Evolutionary conservation across 2,113 vertebrate species (phyloP), one percentile per base, ranked within the genome.

Genomic region (Mus pahari): DNA sequence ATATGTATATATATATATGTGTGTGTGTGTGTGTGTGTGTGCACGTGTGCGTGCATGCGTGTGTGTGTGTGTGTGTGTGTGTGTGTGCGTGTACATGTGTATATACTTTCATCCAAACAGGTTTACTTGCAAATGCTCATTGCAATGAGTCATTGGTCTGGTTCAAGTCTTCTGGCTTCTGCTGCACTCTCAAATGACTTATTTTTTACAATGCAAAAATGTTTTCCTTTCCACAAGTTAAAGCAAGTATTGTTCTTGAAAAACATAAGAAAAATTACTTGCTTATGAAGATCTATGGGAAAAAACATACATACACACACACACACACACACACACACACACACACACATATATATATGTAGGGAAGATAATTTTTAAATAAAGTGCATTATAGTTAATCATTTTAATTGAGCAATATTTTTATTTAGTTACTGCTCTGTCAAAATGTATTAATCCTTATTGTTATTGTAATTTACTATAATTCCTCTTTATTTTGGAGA

Each of bases 381-480:
- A 79, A 36, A 83, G 28, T 70, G 36, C 81, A 79, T 2, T 81
- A 42, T 55, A 89, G 3, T 12, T 83, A 95, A 83, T 88, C 42
- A 92, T 86, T 64, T 17, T 91, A 90, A 92, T 90, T 92, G 81
- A 39, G 33, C 68, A 31, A 92, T 86, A 42, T 62, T 55, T 70
- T 95, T 81, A 91, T 50, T 88, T 94, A 24, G 16, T 48, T 94
- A 71, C 86, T 64, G 62, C 8, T 90, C 11, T 92, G 58, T 66
- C 20, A 91, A 94, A 95, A 48, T 91, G 71, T 94, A 68, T 94
- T 82, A 82, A 77, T 48, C 22, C 2, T 82, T 22, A 93, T 77
- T 42, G 53, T 0, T 1, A 92, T 73, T 90, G 12, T 78, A 82
- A 82, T 39, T n/a, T 58, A 24, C 1, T 10, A 14, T 26, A 39